Evolutionary conservation across 2,888 invertebrate genomes (phyloP).

Genomic region (Acrocera orbiculus): DNA sequence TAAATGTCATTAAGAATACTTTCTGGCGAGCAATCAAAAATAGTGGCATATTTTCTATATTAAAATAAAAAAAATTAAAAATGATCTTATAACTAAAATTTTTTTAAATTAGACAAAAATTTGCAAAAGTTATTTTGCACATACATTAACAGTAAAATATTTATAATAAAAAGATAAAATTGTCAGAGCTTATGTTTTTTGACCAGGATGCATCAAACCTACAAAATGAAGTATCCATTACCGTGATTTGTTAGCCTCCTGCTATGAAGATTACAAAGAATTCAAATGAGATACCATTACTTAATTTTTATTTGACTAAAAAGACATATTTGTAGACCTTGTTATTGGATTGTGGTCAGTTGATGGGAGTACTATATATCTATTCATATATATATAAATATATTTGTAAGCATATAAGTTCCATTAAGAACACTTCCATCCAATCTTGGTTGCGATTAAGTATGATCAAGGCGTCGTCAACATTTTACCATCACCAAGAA

Average conservation of each 20-base stretch:
- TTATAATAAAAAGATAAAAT: too few species aligned
- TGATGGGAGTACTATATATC: too few species aligned
- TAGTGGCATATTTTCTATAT: too few species aligned
- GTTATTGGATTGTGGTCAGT: too few species aligned
- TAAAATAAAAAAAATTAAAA: too few species aligned
- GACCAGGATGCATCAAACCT: conserved; percentile 5
- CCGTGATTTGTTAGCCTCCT: conserved; percentile 3
- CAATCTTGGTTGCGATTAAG: conserved; percentile 8
- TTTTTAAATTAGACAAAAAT: too few species aligned
- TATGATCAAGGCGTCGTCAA: conserved; percentile 8
- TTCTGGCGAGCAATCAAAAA: too few species aligned
- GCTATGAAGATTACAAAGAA: conserved; percentile 4
- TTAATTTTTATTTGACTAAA: conserved; percentile 7
- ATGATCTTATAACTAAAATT: too few species aligned
- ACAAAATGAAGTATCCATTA: conserved; percentile 4
- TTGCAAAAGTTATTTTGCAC: too few species aligned
- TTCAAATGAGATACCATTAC: conserved; percentile 7
- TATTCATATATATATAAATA: conserved; percentile 6
- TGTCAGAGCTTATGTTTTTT: not conserved
- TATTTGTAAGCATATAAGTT: conserved; percentile 5
- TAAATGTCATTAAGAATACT: too few species aligned
- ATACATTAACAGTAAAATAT: too few species aligned
- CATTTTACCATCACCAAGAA: conserved; percentile 2
- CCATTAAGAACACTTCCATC: conserved; percentile 4
- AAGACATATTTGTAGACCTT: conserved; percentile 7